Conservation (phyloP, 2,888 invertebrate genomes). For the Yponomeuta evonymella region DNA sequence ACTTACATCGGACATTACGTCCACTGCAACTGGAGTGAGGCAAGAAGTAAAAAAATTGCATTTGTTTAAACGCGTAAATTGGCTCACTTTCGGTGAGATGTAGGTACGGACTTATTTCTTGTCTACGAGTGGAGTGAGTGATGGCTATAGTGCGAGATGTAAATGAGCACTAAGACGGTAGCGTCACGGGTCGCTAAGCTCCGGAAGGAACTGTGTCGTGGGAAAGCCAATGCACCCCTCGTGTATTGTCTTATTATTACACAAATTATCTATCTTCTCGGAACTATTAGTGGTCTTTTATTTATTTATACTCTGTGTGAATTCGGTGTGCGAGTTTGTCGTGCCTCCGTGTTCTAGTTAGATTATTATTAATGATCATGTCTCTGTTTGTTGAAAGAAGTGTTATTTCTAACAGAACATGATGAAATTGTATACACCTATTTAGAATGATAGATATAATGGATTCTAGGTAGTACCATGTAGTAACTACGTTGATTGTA, state of each 20-base stretch:
- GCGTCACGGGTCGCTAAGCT: constrained; percentile 67
- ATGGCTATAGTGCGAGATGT: neutral
- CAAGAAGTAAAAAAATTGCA: constrained; percentile 1
- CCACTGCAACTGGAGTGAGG: neutral
- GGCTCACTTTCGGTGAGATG: neutral
- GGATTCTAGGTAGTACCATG: neutral
- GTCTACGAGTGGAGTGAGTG: too few species aligned
- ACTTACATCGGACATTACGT: neutral
- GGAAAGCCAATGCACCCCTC: constrained; percentile 50
- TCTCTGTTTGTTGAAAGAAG: neutral
- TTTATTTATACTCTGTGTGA: neutral
- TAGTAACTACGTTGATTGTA: neutral
- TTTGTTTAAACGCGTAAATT: neutral
- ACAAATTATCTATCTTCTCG: constrained; percentile 1
- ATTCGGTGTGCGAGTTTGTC: neutral
- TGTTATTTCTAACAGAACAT: neutral
- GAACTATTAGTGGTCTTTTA: neutral
- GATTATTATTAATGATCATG: neutral
- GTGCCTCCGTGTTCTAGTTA: neutral
- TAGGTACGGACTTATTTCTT: too few species aligned
- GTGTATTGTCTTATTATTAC: constrained; percentile 26
- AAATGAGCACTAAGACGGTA: constrained; percentile 46
- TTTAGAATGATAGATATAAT: neutral
- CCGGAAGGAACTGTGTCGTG: constrained; percentile 69
- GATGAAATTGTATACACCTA: neutral